Base-by-base conservation (phyloP, 2,113 vertebrate species). In the Tragelaphus imberbis region DNA sequence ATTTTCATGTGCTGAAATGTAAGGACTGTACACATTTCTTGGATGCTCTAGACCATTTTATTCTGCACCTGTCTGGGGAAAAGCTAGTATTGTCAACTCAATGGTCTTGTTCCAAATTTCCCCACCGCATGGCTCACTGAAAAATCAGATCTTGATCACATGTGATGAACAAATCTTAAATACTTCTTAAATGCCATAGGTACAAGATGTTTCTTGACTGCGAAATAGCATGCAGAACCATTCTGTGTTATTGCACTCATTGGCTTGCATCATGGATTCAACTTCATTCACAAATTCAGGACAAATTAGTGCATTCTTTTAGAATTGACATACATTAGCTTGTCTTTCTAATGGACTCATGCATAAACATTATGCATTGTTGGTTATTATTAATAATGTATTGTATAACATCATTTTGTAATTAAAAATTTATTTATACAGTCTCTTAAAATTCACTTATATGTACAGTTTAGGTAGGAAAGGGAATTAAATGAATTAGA, bases 341-440 rank as follows among this genome's bases (percentile, higher is more conserved):
- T 68, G 17, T 98, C 98, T 98, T 98, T 98, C 96, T 98, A 98
- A 98, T 98, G 98, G 98, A 98, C 97, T 98, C 98, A 98, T 98
- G 97, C 97, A 98, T 98, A 98, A 99, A 99, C 97, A 98, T 98
- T 97, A 98, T 97, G 98, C 92, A 95, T 98, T 99, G 98, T 99
- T 99, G 98, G 98, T 98, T 98, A 96, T 98, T 98, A 99, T 99
- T 98, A 99, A 99, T 99, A 99, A 99, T 99, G 98, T 97, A 99
- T 97, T 97, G 92, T 97, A 96, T 75, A 98, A 95, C 97, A 98
- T 98, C 97, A 97, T 98, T 99, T 99, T 98, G 92, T 98, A 98
- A 99, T 99, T 99, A 99, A 99, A 99, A 98, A 98, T 99, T 98
- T 99, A 99, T 99, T 99, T 98, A 98, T 98, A 98, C 97, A 94